phyloP scores from a whole-genome alignment of 2,888 invertebrate species.

The Eledone cirrhosa region DNA sequence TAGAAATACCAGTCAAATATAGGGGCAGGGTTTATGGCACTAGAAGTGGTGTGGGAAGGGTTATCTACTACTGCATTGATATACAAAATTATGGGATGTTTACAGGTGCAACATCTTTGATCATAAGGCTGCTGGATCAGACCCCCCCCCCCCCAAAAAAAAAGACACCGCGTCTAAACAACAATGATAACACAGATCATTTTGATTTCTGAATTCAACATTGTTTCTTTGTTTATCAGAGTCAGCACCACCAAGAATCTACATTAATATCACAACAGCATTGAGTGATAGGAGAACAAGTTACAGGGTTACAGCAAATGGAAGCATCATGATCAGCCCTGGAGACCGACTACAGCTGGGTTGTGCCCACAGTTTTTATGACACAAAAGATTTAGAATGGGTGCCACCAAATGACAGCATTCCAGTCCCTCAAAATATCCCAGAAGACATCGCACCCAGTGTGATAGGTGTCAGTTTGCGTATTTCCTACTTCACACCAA shows the following conservation, averaged over 20 bases:
- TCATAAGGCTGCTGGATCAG: too few species aligned
- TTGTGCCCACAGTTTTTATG: background rate
- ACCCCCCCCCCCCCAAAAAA: too few species aligned
- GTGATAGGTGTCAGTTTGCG: background rate
- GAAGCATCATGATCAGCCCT: background rate
- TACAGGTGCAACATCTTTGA: too few species aligned
- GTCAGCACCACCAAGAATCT: constrained; percentile 1
- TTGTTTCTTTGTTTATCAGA: background rate
- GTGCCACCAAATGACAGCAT: background rate
- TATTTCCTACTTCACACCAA: background rate
- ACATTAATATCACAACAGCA: background rate
- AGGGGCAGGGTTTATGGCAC: too few species aligned
- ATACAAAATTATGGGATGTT: too few species aligned
- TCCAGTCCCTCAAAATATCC: background rate
- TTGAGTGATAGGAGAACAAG: background rate
- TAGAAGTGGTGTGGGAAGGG: too few species aligned
- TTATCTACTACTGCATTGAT: too few species aligned
- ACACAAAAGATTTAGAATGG: constrained; percentile 10
- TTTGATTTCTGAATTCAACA: too few species aligned
- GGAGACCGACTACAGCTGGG: background rate
- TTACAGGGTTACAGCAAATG: background rate
- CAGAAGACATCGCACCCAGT: background rate
- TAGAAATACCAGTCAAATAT: too few species aligned
- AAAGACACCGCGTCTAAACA: too few species aligned
- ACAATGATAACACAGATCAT: too few species aligned